Conservation (phyloP, 2,888 invertebrate species). For the Molanna angustata region DNA sequence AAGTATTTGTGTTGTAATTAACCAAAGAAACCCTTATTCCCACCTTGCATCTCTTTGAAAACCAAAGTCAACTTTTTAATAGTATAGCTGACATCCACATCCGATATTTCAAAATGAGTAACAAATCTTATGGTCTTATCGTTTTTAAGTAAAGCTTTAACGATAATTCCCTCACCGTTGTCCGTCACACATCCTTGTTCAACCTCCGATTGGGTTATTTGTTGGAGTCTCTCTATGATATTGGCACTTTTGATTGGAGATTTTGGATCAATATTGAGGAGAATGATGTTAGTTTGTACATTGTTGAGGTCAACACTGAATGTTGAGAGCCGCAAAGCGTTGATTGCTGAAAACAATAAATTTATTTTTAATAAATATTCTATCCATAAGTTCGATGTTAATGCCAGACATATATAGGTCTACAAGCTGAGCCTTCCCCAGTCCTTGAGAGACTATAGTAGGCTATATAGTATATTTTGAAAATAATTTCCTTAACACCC, state of each 20-base stretch:
- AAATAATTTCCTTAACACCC: too few species aligned
- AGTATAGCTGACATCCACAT: conserved; percentile 63
- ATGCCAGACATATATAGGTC: too few species aligned
- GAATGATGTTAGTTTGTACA: conserved; percentile 74
- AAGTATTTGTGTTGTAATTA: not conserved
- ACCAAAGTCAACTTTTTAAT: conserved; percentile 70
- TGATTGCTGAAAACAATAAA: conserved; percentile 51
- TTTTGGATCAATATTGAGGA: conserved; percentile 58
- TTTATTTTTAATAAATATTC: conserved; percentile 11
- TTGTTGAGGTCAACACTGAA: conserved; percentile 60
- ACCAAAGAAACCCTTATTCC: conserved; percentile 26
- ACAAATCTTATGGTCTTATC: conserved; percentile 64
- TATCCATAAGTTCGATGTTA: too few species aligned
- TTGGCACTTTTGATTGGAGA: conserved; percentile 53
- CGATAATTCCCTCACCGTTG: conserved; percentile 45
- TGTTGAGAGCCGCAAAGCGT: conserved; percentile 57
- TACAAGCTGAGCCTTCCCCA: too few species aligned
- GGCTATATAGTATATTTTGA: too few species aligned
- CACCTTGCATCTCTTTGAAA: conserved; percentile 59
- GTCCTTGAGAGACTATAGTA: too few species aligned
- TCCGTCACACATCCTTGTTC: conserved; percentile 50
- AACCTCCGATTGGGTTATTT: conserved; percentile 47
- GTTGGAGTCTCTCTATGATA: conserved; percentile 53
- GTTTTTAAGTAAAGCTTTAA: conserved; percentile 61
- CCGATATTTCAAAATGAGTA: conserved; percentile 67